These are phyloP conservation scores for Alauda arvensis DNA, from an alignment of 2,797 vertebrate species.

Conservation along the genomic window DNA sequence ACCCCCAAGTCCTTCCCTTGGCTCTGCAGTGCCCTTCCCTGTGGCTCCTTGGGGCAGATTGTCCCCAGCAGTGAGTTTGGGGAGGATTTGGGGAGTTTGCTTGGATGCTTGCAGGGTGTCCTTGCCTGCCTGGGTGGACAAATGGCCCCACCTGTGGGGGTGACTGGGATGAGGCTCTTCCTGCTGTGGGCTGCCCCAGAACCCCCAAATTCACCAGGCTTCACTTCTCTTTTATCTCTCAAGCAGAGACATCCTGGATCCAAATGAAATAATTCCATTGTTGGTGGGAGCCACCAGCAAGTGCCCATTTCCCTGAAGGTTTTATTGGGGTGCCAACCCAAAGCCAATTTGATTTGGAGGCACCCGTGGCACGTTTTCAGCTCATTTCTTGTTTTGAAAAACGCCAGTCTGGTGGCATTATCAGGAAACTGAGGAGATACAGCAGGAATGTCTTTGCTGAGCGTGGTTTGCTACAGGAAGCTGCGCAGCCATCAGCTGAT, in stretches of 20 bases:
- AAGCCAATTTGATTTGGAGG: neutral
- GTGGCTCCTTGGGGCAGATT: too few species aligned
- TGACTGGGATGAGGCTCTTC: neutral
- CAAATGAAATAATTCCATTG: neutral
- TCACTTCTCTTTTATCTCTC: neutral
- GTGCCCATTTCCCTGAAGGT: neutral
- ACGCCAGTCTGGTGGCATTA: slow-evolving; percentile 12
- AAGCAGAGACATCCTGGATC: neutral
- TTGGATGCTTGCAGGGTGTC: rapidly evolving
- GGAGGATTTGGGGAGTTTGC: neutral
- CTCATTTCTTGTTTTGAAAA: neutral
- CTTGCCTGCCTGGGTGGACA: neutral
- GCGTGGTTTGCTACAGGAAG: neutral
- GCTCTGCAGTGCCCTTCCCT: neutral
- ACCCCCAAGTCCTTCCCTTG: rapidly evolving
- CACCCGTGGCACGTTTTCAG: neutral
- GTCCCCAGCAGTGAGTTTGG: rapidly evolving
- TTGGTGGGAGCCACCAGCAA: neutral
- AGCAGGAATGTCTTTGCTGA: neutral
- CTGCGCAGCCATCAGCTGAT: neutral
- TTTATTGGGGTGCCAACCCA: neutral
- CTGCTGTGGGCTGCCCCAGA: neutral
- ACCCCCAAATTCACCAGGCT: rapidly evolving
- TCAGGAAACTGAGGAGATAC: neutral
- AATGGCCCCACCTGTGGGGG: neutral